Conservation (phyloP, 2,888 invertebrate species). For the Allolobophora icterica region DNA sequence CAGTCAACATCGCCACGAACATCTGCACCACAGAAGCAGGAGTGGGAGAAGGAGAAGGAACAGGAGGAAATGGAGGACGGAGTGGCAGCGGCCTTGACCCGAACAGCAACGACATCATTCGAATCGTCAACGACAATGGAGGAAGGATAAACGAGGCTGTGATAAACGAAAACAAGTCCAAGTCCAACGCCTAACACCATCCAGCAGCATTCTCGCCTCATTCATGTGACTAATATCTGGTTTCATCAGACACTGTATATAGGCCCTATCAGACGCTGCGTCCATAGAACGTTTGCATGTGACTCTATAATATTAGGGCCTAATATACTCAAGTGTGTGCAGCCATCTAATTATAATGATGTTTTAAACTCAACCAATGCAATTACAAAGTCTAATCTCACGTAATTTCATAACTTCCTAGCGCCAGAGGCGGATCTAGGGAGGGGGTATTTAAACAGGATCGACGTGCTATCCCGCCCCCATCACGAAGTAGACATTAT, state of each 20-base stretch:
- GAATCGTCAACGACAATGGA: background rate
- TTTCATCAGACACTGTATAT: background rate
- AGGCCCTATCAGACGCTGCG: background rate
- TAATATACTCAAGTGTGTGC: no score
- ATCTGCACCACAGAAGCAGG: background rate
- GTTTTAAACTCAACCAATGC: no score
- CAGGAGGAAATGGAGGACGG: background rate
- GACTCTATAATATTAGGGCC: no score
- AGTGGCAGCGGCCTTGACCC: background rate
- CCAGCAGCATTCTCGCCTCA: background rate
- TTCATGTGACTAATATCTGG: background rate
- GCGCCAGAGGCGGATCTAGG: no score
- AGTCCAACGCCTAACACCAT: background rate
- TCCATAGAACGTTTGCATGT: background rate
- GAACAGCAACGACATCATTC: conserved; percentile 9
- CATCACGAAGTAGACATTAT: no score
- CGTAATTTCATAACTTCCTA: no score
- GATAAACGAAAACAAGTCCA: background rate
- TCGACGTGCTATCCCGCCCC: no score
- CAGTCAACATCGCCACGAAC: background rate
- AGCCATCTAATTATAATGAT: no score
- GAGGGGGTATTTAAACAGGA: no score
- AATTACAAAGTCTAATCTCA: no score
- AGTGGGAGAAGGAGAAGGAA: background rate
- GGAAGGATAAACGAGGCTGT: background rate